Evolutionary conservation across 2,797 vertebrate genomes (phyloP).

Genomic region (Eulemur albifrons): DNA sequence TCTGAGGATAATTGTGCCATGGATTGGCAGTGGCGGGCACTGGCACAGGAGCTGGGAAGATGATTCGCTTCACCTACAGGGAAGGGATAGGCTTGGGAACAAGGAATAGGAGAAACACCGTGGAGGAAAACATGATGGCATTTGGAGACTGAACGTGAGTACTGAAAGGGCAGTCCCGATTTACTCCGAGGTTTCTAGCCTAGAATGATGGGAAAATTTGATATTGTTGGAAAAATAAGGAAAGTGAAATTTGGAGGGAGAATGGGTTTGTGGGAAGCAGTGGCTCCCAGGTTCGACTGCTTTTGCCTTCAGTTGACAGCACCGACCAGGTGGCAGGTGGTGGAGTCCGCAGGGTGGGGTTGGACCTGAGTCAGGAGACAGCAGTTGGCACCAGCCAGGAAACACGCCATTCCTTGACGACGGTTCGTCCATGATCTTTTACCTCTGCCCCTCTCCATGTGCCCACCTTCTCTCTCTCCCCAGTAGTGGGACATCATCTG

Average conservation of each 20-base stretch:
- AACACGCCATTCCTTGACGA: fast-evolving
- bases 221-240: background rate
- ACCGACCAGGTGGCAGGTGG: too few species aligned
- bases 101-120: background rate
- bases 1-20: background rate
- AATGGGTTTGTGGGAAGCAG: background rate
- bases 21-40: background rate
- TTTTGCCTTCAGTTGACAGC: background rate
- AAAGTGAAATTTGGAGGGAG: background rate
- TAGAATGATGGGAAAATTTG: background rate
- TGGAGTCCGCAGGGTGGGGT: fast-evolving
- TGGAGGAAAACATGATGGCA: background rate
- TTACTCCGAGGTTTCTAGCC: background rate
- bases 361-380: background rate
- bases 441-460: background rate
- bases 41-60: background rate
- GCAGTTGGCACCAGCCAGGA: background rate
- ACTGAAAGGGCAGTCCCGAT: background rate
- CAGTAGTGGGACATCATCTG: background rate
- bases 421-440: fast-evolving
- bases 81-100: background rate
- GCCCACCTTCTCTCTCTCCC: background rate
- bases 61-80: background rate
- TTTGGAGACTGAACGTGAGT: background rate
- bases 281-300: fast-evolving